Conservation (phyloP, 2,797 vertebrate species). For the Hoplostethus atlanticus region DNA sequence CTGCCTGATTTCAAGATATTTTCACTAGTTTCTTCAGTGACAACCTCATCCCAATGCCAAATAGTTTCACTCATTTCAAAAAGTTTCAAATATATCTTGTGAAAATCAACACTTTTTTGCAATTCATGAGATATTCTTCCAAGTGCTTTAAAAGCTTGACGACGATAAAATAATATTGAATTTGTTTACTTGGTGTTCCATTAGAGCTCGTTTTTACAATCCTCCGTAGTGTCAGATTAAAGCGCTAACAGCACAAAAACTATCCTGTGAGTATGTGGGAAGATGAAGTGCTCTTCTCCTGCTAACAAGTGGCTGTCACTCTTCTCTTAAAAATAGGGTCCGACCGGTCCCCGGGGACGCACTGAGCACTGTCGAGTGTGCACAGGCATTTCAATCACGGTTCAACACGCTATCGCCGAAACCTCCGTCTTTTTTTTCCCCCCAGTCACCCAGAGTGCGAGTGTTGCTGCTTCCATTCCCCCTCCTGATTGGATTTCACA, state of each 20-base stretch:
- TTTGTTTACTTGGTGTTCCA: no score
- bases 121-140: no score
- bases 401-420: not conserved
- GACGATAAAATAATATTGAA: no score
- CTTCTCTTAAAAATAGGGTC: not conserved
- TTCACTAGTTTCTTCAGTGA: no score
- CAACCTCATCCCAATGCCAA: not conserved
- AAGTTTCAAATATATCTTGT: no score
- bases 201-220: no score
- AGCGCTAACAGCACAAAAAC: no score
- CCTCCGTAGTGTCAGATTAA: no score
- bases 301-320: slow-evolving; percentile 13
- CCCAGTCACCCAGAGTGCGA: slow-evolving; percentile 13
- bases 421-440: slow-evolving; percentile 6
- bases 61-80: not conserved
- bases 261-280: not conserved
- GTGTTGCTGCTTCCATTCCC: slow-evolving; percentile 4
- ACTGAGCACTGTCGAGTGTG: not conserved
- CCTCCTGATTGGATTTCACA: slow-evolving; percentile 60
- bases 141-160: no score
- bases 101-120: no score
- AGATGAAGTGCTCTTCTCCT: slow-evolving; percentile 4
- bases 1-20: no score
- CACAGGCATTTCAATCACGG: not conserved
- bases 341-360: not conserved